Evolutionary conservation across 2,797 vertebrate species (phyloP).

Genomic region (Myripristis murdjan): DNA sequence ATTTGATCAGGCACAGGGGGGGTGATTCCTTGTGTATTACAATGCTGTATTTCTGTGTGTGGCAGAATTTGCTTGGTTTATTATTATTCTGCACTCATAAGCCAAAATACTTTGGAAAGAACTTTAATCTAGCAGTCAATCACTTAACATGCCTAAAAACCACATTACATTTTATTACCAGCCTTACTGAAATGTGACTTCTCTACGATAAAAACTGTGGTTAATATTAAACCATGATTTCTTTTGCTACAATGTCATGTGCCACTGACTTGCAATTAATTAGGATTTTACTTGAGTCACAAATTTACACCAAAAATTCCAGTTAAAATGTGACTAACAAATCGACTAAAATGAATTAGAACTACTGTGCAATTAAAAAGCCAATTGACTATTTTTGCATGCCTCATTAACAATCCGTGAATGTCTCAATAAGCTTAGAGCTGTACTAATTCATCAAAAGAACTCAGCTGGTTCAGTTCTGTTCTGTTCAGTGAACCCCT

Average conservation of each 20-base stretch:
- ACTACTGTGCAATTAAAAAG: too few relatives aligned
- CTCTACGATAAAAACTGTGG: neutral
- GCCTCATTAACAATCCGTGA: neutral
- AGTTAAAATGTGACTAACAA: neutral
- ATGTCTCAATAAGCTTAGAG: neutral
- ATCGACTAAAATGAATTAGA: neutral
- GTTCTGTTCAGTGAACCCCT: neutral
- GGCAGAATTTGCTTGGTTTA: conserved; percentile 15
- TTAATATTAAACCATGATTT: neutral
- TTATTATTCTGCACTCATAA: neutral
- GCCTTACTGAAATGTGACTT: neutral
- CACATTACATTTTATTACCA: too few relatives aligned
- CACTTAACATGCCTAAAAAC: too few relatives aligned
- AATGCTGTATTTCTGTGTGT: conserved; percentile 21
- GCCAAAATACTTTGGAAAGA: too few relatives aligned
- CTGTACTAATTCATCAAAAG: neutral
- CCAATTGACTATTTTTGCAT: too few relatives aligned
- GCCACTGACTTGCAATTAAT: neutral
- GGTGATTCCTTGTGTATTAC: conserved; percentile 18
- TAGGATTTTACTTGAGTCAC: neutral
- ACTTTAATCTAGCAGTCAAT: too few relatives aligned
- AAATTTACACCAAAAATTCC: neutral
- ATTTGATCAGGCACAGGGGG: conserved; percentile 13
- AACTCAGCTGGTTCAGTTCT: neutral
- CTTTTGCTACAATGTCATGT: neutral